These are phyloP conservation scores for Lobophora halterata DNA, from an alignment of 2,888 invertebrate species.

Conservation along the genomic window DNA sequence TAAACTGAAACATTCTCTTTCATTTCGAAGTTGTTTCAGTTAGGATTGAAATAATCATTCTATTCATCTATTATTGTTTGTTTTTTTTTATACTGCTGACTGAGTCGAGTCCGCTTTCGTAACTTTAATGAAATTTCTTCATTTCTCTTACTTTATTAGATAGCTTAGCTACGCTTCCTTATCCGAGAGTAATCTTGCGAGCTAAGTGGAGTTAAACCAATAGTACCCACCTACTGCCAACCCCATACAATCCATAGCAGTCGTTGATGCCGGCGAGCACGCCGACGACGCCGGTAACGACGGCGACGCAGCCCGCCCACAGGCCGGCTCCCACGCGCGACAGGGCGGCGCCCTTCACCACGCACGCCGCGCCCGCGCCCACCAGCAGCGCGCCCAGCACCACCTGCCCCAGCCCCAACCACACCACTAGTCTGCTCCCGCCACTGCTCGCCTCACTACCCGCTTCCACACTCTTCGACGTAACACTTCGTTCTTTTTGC, in stretches of 20 bases:
- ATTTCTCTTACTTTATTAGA: too few relatives aligned
- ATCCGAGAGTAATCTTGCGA: too few relatives aligned
- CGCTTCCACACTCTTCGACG: constrained; percentile 67
- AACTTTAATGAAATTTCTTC: too few relatives aligned
- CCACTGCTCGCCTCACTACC: constrained; percentile 49
- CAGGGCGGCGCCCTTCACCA: constrained; percentile 82
- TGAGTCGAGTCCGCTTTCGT: too few relatives aligned
- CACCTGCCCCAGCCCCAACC: constrained; percentile 82
- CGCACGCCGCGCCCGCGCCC: constrained; percentile 82
- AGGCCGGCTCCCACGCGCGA: constrained; percentile 83
- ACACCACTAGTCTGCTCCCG: constrained; percentile 65
- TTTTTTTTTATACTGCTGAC: too few relatives aligned
- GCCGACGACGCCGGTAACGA: constrained; percentile 82
- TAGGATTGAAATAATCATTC: too few relatives aligned
- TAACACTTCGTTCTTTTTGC: constrained; percentile 60
- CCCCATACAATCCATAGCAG: constrained; percentile 70
- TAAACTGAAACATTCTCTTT: too few relatives aligned
- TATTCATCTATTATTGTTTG: neutral
- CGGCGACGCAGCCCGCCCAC: constrained; percentile 84
- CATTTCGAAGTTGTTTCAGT: too few relatives aligned
- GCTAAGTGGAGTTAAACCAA: too few relatives aligned
- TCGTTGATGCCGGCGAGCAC: constrained; percentile 82
- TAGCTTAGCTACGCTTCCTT: too few relatives aligned
- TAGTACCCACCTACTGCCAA: constrained; percentile 50
- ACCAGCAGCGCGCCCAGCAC: constrained; percentile 82